These are phyloP conservation scores for Drosophila lutescens DNA, from an alignment of 2,888 invertebrate genomes.

Conservation along the genomic window DNA sequence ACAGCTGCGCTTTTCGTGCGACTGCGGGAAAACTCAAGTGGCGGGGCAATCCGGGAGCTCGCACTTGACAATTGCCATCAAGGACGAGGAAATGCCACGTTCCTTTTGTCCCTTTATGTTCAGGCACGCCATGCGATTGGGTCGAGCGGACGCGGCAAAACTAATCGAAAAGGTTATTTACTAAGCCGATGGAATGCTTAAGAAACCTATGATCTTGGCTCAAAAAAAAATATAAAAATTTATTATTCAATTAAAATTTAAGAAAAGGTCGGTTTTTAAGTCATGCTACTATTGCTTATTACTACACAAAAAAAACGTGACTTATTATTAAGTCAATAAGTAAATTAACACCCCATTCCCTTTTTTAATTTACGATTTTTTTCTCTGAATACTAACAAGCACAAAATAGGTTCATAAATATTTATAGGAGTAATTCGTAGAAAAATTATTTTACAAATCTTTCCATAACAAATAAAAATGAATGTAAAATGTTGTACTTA, in stretches of 20 bases:
- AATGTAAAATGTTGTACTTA: no score
- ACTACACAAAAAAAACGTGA: no score
- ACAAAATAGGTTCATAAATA: no score
- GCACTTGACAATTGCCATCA: slow-evolving; percentile 72
- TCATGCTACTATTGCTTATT: no score
- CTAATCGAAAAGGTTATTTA: slow-evolving; percentile 35
- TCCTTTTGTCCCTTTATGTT: slow-evolving; percentile 41
- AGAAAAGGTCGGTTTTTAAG: neutral
- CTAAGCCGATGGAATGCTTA: slow-evolving; percentile 6
- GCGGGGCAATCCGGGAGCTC: slow-evolving; percentile 33
- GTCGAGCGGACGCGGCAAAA: neutral
- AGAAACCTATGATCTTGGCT: neutral
- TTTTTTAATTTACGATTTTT: no score
- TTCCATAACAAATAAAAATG: no score
- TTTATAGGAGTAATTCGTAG: no score
- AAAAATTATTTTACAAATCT: no score
- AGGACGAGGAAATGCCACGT: slow-evolving; percentile 70
- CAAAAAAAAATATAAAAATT: neutral
- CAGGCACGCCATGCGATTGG: slow-evolving; percentile 49
- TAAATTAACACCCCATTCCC: no score
- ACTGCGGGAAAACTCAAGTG: slow-evolving; percentile 28
- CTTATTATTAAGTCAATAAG: no score
- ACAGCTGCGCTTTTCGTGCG: slow-evolving; percentile 74
- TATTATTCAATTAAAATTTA: neutral
- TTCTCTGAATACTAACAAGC: no score